A percentile compares a stretch with the other conserved stretches of the same genome.
These are phyloP conservation scores for Alloplasta piceator DNA, from an alignment of 2,888 invertebrate genomes.

Conservation along the genomic window DNA sequence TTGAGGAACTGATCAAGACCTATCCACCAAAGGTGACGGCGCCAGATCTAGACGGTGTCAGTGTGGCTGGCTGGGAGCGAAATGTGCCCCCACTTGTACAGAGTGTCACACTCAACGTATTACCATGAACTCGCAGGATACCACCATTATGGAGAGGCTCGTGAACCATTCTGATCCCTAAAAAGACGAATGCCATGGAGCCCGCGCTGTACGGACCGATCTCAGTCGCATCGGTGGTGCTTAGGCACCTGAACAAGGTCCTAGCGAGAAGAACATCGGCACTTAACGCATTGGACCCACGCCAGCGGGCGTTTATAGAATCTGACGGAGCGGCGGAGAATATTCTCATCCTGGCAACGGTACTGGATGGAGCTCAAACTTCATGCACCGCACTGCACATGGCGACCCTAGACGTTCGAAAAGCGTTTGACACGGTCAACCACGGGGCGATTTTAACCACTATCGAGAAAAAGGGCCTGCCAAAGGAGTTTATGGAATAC, in stretches of 20 bases:
- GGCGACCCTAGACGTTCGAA: no score
- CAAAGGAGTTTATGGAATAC: not conserved
- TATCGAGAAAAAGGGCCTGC: not conserved
- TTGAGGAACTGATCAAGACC: not conserved
- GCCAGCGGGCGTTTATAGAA: not conserved
- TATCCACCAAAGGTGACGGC: not conserved
- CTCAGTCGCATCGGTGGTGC: not conserved
- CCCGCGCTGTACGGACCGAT: conserved; percentile 5
- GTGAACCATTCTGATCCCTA: conserved; percentile 19
- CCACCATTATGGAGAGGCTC: conserved; percentile 17
- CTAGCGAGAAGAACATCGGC: not conserved
- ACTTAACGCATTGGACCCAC: not conserved
- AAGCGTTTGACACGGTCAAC: no score
- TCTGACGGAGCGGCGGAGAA: not conserved
- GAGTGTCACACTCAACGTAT: not conserved
- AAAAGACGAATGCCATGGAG: not conserved
- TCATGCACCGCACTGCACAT: not conserved
- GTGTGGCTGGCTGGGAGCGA: no score
- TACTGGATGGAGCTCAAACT: no score
- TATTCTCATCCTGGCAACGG: not conserved
- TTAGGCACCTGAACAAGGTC: not conserved
- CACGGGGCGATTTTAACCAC: not conserved
- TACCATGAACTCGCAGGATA: conserved; percentile 13
- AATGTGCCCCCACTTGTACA: not conserved
- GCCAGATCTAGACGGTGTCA: conserved; percentile 24